These are phyloP conservation scores for Sylvia atricapilla DNA, from an alignment of 2,113 vertebrate genomes.

Conservation along the genomic window DNA sequence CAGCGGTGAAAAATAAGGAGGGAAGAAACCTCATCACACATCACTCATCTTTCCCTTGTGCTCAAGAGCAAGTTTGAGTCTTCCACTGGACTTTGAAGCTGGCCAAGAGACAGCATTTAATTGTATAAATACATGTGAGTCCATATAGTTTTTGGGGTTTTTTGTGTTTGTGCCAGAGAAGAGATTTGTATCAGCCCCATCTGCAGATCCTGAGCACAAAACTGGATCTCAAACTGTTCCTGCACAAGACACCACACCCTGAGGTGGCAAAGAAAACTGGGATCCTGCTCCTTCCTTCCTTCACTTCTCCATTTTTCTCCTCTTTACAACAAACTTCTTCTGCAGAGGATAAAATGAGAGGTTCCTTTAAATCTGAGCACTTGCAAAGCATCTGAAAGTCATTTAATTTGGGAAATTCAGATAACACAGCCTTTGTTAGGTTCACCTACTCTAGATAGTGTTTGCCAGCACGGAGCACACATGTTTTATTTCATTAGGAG, in stretches of 20 bases:
- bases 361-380: background rate
- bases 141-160: no score
- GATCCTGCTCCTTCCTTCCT: background rate
- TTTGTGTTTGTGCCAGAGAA: background rate
- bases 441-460: background rate
- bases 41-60: background rate
- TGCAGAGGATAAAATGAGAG: background rate
- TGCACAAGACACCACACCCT: background rate
- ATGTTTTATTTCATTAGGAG: background rate
- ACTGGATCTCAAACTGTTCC: background rate
- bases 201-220: background rate
- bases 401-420: background rate
- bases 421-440: background rate
- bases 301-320: background rate
- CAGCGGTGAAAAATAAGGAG: background rate
- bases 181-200: background rate
- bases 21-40: background rate
- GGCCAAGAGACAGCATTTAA: background rate
- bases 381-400: background rate
- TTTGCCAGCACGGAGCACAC: background rate
- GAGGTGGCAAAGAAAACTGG: accelerated
- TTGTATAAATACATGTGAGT: accelerated
- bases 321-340: background rate
- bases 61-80: background rate
- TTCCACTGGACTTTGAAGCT: background rate